A percentile compares a stretch with the other conserved stretches of the same genome.
Conservation (phyloP, 2,888 invertebrate species). For the Anorthoa munda region DNA sequence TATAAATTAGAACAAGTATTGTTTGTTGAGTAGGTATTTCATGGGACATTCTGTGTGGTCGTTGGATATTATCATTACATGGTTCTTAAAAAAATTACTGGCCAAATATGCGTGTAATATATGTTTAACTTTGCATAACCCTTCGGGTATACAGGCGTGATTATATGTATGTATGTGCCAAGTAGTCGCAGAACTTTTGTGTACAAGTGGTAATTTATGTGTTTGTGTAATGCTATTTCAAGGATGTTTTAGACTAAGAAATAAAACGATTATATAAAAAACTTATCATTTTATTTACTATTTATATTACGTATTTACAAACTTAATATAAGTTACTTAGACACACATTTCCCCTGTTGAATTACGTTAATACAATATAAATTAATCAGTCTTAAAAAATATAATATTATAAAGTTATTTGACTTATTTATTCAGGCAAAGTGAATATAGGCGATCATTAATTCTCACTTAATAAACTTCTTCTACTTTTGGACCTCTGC, state of each 20-base stretch:
- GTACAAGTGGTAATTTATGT: too few species aligned
- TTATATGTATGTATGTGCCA: too few species aligned
- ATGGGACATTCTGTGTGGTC: too few species aligned
- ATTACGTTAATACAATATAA: constrained; percentile 15
- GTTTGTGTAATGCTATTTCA: background rate
- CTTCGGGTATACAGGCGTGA: too few species aligned
- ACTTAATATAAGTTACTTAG: background rate
- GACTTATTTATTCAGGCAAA: background rate
- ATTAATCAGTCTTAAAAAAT: constrained; percentile 26
- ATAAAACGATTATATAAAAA: constrained; percentile 1
- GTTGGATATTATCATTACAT: too few species aligned
- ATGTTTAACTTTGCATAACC: too few species aligned
- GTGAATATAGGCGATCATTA: too few species aligned
- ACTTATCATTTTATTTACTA: background rate
- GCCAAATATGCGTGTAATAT: too few species aligned
- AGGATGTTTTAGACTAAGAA: background rate
- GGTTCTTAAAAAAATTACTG: too few species aligned
- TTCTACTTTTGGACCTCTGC: constrained; percentile 79
- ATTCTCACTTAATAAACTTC: constrained; percentile 78
- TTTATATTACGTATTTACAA: constrained; percentile 7
- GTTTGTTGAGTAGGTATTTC: too few species aligned
- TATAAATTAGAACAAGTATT: too few species aligned
- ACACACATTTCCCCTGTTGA: constrained; percentile 25
- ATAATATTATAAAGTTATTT: background rate
- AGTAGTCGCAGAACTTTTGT: too few species aligned